Evolutionary conservation across 2,113 vertebrate genomes (phyloP), one percentile per base, ranked within the genome.

Genomic region (Petrocephalus microphthalmus): DNA sequence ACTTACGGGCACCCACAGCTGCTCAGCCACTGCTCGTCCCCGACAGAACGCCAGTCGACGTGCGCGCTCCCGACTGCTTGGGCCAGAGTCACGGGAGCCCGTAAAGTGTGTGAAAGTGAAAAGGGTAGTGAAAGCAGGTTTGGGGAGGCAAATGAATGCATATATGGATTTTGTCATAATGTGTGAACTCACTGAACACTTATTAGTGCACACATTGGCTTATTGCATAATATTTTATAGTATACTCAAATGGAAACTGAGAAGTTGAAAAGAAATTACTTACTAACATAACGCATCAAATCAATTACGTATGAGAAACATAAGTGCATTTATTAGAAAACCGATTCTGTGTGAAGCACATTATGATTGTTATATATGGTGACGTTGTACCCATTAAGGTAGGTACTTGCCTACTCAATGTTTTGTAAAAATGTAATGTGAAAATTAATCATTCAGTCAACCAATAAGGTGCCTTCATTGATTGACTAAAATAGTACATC

Each of bases 1-100:
- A 56, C 20, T 37, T 20, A 87, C 86, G 22, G n/a, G 86, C 86
- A 52, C 60, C 60, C 57, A 74, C 87, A 84, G 42, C 78, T 7
- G 37, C 22, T 42, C 20, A 22, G 33, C 56, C 51, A 45, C 53
- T 5, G 56, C 87, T 57, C 64, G 87, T 87, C 7, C 74, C 6
- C 74, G 87, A 57, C 33, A 20, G 20, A 78, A 83, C 87, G 87
- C 42, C 8, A 47, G 22, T 25, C 54, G 78, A 88, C 87, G 87
- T 88, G 87, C 87, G 87, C 87, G 87, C 53, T 57, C 87, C 33
- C 87, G 17, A 13, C 5, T 8, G 33, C 29, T n/a, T 11, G 25
- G 49, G n/a, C 37, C 29, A 81, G 42, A 81, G 56, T 64, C 5
- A 7, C 22, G 22, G 33, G 1, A 67, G 33, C 17, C 25, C 33